Evolutionary conservation across 2,113 vertebrate genomes (phyloP).

Genomic region (Drymodes brunneopygia): DNA sequence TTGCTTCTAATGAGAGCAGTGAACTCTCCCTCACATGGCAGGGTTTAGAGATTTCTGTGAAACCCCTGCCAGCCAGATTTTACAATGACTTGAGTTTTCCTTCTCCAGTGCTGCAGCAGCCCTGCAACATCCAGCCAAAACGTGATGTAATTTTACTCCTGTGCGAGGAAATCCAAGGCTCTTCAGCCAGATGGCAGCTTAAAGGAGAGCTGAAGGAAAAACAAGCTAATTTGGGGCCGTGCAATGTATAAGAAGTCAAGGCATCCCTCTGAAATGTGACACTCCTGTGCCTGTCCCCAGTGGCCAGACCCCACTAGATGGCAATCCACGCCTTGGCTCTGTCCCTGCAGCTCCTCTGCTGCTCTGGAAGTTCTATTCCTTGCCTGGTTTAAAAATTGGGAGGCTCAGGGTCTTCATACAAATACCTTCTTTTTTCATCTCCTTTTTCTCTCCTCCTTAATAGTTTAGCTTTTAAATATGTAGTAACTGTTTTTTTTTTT

Average conservation of each 20-base stretch:
- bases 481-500: background rate
- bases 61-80: background rate
- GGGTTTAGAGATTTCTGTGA: background rate
- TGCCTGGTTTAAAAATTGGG: background rate
- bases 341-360: background rate
- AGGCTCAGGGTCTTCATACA: background rate
- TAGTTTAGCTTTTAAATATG: background rate
- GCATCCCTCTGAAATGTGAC: accelerated
- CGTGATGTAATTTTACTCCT: accelerated
- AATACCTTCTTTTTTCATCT: background rate
- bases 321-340: background rate
- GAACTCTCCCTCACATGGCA: background rate
- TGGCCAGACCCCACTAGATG: constrained; percentile 53
- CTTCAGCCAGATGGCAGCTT: background rate
- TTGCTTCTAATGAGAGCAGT: background rate
- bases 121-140: background rate
- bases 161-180: background rate
- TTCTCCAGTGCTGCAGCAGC: background rate
- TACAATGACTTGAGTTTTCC: background rate
- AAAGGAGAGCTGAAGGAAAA: background rate
- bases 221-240: background rate
- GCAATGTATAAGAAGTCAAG: background rate
- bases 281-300: background rate
- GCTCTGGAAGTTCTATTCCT: too few relatives aligned
- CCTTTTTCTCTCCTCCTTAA: background rate